These are phyloP conservation scores for Natrix natrix DNA, from an alignment of 2,797 vertebrate genomes.

Conservation along the genomic window DNA sequence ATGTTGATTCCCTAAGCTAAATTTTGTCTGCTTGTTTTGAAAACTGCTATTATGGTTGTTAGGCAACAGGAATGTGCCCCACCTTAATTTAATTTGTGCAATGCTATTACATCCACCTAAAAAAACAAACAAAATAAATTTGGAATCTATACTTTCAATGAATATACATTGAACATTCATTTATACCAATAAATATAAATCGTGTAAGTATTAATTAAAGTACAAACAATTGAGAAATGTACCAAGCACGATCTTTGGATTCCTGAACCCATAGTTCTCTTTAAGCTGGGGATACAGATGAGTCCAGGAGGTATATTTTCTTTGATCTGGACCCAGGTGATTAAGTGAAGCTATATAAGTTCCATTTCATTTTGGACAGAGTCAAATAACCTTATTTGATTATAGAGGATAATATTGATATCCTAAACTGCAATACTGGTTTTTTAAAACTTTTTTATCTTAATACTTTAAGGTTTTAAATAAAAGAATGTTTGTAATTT, in stretches of 20 bases:
- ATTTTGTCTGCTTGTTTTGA: neutral
- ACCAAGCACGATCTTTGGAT: neutral
- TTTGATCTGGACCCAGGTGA: neutral
- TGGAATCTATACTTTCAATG: neutral
- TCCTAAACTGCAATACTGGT: neutral
- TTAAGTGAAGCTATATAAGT: neutral
- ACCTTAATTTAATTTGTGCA: neutral
- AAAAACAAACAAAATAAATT: neutral
- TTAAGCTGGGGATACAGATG: neutral
- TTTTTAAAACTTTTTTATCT: neutral
- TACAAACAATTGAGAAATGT: neutral
- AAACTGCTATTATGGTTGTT: neutral
- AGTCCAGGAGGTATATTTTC: neutral
- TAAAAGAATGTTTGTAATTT: neutral
- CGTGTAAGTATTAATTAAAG: neutral
- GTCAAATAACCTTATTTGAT: neutral
- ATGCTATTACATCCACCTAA: neutral
- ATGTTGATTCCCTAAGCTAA: neutral
- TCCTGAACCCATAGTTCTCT: neutral
- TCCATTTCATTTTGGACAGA: neutral
- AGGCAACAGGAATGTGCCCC: neutral
- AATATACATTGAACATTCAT: neutral
- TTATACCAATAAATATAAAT: neutral
- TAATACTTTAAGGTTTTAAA: neutral
- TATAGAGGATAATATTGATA: neutral